Base-by-base conservation (phyloP, 1,140 invertebrate species). In the Dinothrombium tinctorium region DNA sequence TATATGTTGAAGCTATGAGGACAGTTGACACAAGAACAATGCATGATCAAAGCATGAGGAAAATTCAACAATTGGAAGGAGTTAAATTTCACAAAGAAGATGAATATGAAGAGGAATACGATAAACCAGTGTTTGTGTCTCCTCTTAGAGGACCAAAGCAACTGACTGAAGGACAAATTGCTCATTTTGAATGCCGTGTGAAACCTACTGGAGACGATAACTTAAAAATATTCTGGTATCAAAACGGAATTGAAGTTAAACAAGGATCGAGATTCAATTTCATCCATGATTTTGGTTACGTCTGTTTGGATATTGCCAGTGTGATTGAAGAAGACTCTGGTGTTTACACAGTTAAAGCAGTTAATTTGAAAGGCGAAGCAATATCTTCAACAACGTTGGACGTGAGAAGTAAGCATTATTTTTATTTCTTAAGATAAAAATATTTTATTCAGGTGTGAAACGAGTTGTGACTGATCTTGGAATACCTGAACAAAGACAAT, bases 101-200 rank as follows among this genome's bases (percentile, higher is more conserved):
- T 9, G 9, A 9, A 29, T 9, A 9, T 25, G 37, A 39, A 26
- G 11, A 39, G 9, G 22, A 26, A 8, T 26, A 17, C 22, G 19
- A 25, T 11, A 26, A 21, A 25, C 37, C 33, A 36, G 24, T 24
- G 9, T 39, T 39, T 26, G 12, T 21, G 11, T 6, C 37, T 12
- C 12, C 5, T 2, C 28, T 39, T 2, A 11, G 11, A 12, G 24
- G 19, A n/a, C 15, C 22, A 9, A 26, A 6, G 12, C 19, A 21
- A 7, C 63, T 83, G 4, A 64, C 71, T 24, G 86, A 90, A 62
- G 82, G 84, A n/a, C 69, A 76, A 47, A 74, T 73, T 25, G 79
- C 83, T 44, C 87, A 94, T 62, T 68, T 98, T 53, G 87, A 98
- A 63, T 86, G 84, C n/a, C 87, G 83, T 3, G 59, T 98, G 4